phyloP scores from a whole-genome alignment of 1,140 invertebrate species.

The Scaptodrosophila lebanonensis region DNA sequence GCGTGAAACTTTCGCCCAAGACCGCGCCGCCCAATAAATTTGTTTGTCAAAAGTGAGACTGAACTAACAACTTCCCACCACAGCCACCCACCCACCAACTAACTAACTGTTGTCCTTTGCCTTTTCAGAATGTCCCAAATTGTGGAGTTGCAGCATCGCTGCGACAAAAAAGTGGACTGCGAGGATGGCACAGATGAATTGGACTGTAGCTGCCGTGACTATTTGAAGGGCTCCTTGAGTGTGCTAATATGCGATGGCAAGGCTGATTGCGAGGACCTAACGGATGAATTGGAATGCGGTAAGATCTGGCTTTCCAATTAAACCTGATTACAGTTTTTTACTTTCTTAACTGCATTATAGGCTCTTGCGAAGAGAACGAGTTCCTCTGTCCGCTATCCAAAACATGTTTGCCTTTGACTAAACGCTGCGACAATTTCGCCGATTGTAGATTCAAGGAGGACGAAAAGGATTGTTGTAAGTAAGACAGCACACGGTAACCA shows the following conservation, averaged over 20 bases:
- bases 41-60: constrained; percentile 62
- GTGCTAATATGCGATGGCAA: constrained; percentile 85
- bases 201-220: constrained; percentile 85
- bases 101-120: too few species aligned
- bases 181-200: constrained; percentile 89
- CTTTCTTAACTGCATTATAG: constrained; percentile 13
- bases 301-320: constrained; percentile 17
- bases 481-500: not conserved
- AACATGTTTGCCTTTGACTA: constrained; percentile 79
- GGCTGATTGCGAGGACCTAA: constrained; percentile 85
- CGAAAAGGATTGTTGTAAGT: constrained; percentile 84
- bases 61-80: not conserved
- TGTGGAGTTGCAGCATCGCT: constrained; percentile 80
- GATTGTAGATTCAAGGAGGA: constrained; percentile 85
- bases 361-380: constrained; percentile 44
- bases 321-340: too few species aligned
- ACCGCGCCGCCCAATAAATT: constrained; percentile 55
- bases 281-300: constrained; percentile 87
- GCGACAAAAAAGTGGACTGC: constrained; percentile 85
- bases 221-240: constrained; percentile 77
- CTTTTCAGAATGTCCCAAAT: constrained; percentile 81
- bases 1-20: not conserved
- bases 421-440: constrained; percentile 81
- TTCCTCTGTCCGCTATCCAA: constrained; percentile 71
- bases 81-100: not conserved